A percentile compares a stretch with the other conserved stretches of the same genome.
Evolutionary conservation across 2,113 vertebrate species (phyloP).

Genomic region (Spea bombifrons): DNA sequence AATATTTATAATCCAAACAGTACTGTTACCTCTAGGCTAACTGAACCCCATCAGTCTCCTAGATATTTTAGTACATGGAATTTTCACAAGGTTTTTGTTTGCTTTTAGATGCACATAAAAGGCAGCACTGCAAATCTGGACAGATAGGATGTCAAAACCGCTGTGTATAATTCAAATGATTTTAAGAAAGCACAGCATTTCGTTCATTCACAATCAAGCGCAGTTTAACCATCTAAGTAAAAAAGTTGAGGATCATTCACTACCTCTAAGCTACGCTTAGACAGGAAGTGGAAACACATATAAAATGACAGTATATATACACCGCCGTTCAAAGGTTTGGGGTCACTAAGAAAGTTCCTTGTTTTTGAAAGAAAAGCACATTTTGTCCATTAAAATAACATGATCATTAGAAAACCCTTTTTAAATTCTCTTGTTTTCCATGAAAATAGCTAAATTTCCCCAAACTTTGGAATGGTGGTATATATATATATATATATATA

Average conservation of each 20-base stretch:
- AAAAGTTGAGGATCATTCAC: slow-evolving; percentile 19
- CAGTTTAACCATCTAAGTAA: slow-evolving; percentile 37
- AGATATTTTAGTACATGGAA: slow-evolving; percentile 56
- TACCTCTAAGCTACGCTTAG: slow-evolving; percentile 24
- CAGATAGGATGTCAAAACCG: slow-evolving; percentile 56
- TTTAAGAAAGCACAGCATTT: slow-evolving; percentile 36
- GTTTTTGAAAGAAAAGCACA: too few relatives aligned
- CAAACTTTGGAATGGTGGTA: too few relatives aligned
- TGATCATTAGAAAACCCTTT: too few relatives aligned
- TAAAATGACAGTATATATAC: not conserved
- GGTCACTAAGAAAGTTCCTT: too few relatives aligned
- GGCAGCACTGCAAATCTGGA: slow-evolving; percentile 56
- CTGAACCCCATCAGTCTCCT: slow-evolving; percentile 45
- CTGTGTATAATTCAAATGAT: slow-evolving; percentile 51
- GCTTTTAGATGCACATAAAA: slow-evolving; percentile 54
- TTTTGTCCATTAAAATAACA: too few relatives aligned
- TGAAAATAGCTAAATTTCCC: too few relatives aligned
- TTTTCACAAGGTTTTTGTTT: slow-evolving; percentile 54
- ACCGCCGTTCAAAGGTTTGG: too few relatives aligned
- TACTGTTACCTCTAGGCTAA: slow-evolving; percentile 52
- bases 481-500: too few relatives aligned
- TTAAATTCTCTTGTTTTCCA: too few relatives aligned
- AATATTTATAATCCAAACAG: slow-evolving; percentile 50
- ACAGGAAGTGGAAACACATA: not conserved
- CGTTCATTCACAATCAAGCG: slow-evolving; percentile 50